Conservation (phyloP, 92 coral and sea anemone species). For the Nematostella vectensis region DNA sequence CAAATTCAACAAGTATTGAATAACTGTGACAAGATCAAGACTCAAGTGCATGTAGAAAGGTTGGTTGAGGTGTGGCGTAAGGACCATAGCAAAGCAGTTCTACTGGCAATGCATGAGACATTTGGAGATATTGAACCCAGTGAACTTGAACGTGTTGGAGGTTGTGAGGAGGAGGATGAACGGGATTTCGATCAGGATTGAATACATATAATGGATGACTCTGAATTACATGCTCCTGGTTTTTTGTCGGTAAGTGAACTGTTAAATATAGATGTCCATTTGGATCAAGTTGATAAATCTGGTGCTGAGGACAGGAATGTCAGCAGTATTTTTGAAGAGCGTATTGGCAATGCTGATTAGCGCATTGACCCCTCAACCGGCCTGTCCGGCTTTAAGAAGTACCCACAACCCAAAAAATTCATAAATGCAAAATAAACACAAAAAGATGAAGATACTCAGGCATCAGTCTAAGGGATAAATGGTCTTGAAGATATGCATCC, state of each 20-base stretch:
- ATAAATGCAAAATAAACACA: too few species aligned
- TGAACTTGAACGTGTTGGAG: conserved; percentile 7
- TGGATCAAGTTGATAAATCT: not conserved
- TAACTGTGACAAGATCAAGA: conserved; percentile 24
- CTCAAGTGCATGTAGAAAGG: conserved; percentile 21
- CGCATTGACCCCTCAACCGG: too few species aligned
- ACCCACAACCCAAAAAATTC: too few species aligned
- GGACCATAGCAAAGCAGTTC: conserved; percentile 25
- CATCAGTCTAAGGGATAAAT: too few species aligned
- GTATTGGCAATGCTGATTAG: not conserved
- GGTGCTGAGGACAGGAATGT: not conserved
- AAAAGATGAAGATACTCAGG: too few species aligned
- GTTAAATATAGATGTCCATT: not conserved
- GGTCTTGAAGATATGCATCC: too few species aligned
- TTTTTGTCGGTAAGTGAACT: not conserved
- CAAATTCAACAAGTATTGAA: conserved; percentile 33
- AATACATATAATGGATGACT: conserved; percentile 32
- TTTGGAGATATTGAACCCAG: conserved; percentile 21
- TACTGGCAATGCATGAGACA: conserved; percentile 17
- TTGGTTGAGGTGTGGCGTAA: conserved; percentile 34
- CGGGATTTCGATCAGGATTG: conserved; percentile 19
- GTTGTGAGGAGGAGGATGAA: conserved; percentile 3
- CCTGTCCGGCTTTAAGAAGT: too few species aligned
- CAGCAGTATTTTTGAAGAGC: not conserved
- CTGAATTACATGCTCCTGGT: conserved; percentile 8